These are phyloP conservation scores for Caenorhabditis sp. DNA, from an alignment of 2,888 invertebrate genomes.

Conservation along the genomic window DNA sequence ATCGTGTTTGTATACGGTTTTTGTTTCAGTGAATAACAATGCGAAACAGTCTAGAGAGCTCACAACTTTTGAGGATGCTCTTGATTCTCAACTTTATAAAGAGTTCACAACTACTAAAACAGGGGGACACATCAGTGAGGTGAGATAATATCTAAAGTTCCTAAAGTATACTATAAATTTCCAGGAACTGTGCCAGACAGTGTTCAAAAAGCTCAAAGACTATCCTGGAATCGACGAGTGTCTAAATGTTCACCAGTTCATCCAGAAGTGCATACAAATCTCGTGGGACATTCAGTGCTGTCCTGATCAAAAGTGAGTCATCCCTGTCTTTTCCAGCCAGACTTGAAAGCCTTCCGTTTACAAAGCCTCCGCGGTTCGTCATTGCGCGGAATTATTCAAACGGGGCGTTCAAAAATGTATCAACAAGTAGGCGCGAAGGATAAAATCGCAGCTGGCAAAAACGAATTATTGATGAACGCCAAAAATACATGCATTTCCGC, in stretches of 20 bases:
- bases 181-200: constrained; percentile 37
- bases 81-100: constrained; percentile 46
- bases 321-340: not conserved
- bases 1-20: not conserved
- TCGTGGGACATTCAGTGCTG: constrained; percentile 52
- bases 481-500: constrained; percentile 3
- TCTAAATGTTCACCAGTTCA: constrained; percentile 35
- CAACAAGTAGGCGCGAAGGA: constrained; percentile 8
- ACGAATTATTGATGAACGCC: constrained; percentile 23
- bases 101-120: constrained; percentile 47
- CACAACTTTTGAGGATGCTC: constrained; percentile 31
- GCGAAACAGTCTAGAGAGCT: constrained; percentile 40
- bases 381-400: constrained; percentile 20
- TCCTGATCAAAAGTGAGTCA: constrained; percentile 45
- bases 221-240: constrained; percentile 44
- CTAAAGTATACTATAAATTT: too few species aligned
- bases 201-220: constrained; percentile 37
- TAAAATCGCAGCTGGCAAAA: constrained; percentile 11
- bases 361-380: constrained; percentile 15
- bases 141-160: too few species aligned
- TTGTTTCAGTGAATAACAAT: constrained; percentile 50
- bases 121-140: constrained; percentile 29
- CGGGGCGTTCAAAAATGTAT: constrained; percentile 14
- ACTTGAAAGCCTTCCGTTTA: not conserved
- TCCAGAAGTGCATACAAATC: constrained; percentile 46